These are phyloP conservation scores for Antedon mediterranea DNA, from an alignment of 53 echinoderm and acorn worm species.

Conservation along the genomic window DNA sequence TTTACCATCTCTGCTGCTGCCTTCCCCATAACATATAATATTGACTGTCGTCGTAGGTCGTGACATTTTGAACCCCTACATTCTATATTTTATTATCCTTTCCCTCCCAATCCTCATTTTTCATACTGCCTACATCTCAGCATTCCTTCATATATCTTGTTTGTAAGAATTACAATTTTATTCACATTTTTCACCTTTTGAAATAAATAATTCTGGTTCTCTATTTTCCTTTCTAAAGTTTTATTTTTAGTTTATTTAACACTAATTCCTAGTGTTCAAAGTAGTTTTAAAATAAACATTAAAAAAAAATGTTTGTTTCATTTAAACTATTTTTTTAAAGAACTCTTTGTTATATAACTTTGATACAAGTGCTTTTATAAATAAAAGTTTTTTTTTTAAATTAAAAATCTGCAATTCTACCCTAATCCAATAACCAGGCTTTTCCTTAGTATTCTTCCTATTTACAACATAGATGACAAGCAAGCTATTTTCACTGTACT, in stretches of 20 bases:
- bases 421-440: no score
- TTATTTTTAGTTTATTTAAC: no score
- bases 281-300: no score
- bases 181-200: background rate
- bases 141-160: background rate
- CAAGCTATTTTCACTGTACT: background rate
- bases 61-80: background rate
- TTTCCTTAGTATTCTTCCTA: no score
- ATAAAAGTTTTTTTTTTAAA: no score
- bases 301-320: no score
- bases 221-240: background rate
- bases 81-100: background rate
- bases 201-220: background rate
- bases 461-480: background rate
- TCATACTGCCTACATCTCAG: background rate
- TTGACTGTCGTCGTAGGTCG: background rate
- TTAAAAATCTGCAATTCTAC: no score
- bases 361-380: no score
- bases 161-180: background rate
- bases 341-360: no score
- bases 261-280: no score
- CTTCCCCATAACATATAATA: background rate
- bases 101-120: background rate
- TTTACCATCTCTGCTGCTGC: background rate
- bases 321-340: no score